These are phyloP conservation scores for Melospiza georgiana DNA, from an alignment of 2,113 vertebrate species.

Conservation along the genomic window DNA sequence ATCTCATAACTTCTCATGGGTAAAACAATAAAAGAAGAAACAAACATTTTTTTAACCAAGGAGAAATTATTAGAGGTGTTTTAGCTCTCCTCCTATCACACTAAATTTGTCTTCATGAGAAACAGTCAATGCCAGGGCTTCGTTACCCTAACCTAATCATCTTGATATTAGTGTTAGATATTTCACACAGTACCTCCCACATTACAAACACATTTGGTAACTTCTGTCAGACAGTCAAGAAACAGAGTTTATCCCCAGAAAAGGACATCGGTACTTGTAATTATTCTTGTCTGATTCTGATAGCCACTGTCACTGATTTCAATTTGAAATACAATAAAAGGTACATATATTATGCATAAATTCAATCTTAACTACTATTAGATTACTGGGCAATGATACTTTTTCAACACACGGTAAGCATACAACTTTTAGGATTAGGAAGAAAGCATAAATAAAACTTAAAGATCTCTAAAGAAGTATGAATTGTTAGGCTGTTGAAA, in stretches of 20 bases:
- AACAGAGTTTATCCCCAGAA: background rate
- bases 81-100: background rate
- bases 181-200: background rate
- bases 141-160: background rate
- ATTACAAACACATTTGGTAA: background rate
- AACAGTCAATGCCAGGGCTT: background rate
- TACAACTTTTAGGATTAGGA: background rate
- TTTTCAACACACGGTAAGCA: background rate
- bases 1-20: background rate
- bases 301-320: background rate
- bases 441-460: background rate
- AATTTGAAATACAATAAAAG: background rate
- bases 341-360: background rate
- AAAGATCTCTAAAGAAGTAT: background rate
- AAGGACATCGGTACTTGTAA: background rate
- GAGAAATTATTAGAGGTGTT: background rate
- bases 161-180: background rate
- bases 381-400: background rate
- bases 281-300: background rate
- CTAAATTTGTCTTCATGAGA: background rate
- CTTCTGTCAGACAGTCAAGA: background rate
- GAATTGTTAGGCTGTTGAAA: background rate
- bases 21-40: background rate
- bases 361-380: background rate
- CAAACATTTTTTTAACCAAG: background rate